Evolutionary conservation across 2,797 vertebrate genomes (phyloP).

Genomic region (Nyctalus aviator): DNA sequence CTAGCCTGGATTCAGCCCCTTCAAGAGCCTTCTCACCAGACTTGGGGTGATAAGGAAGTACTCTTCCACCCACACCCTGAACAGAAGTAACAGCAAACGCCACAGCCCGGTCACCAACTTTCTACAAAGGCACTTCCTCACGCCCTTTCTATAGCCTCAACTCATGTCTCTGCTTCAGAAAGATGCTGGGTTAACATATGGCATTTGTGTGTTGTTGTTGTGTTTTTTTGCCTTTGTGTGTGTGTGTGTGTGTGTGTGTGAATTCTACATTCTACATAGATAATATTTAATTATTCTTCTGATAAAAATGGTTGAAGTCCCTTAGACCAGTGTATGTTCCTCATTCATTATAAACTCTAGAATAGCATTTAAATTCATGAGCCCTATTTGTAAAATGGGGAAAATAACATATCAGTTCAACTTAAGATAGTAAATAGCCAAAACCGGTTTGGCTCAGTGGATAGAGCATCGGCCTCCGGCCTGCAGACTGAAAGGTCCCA

Average conservation of each 20-base stretch:
- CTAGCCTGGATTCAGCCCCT: background rate
- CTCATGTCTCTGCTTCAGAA: background rate
- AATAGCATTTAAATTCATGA: background rate
- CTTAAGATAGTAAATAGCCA: background rate
- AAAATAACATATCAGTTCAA: background rate
- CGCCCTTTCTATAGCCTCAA: background rate
- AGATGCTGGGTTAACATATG: background rate
- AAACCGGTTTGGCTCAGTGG: too few species aligned
- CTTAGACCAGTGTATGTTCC: background rate
- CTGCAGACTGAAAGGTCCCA: too few species aligned
- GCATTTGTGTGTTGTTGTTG: background rate
- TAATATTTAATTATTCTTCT: background rate
- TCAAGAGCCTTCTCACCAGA: background rate
- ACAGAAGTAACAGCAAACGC: background rate
- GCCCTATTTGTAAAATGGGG: background rate
- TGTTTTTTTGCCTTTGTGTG: background rate
- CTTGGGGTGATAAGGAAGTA: background rate
- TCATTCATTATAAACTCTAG: background rate
- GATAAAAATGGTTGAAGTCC: background rate
- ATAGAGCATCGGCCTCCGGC: too few species aligned
- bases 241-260: background rate
- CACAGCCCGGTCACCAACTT: background rate
- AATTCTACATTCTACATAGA: constrained; percentile 19
- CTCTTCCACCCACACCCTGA: background rate
- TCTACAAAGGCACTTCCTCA: background rate